Conservation (phyloP, 2,888 invertebrate species). For the Lissocephala sabroskyi region DNA sequence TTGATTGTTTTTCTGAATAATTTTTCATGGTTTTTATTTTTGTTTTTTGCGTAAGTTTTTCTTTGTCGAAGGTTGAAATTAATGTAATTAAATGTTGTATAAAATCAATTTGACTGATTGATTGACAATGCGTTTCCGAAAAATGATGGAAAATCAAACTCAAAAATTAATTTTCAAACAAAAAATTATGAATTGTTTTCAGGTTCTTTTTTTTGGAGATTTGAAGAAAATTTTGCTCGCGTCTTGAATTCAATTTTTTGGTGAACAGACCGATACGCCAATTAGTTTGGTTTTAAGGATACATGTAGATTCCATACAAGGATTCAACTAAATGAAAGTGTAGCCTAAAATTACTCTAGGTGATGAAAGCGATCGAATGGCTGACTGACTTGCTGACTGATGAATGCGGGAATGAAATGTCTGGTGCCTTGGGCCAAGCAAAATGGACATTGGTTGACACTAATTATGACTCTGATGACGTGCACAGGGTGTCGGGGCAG, state of each 20-base stretch:
- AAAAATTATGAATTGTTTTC: background rate
- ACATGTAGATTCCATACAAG: too few species aligned
- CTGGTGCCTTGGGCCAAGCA: too few species aligned
- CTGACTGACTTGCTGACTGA: constrained; percentile 20
- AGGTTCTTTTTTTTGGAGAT: constrained; percentile 2
- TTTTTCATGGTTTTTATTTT: constrained; percentile 6
- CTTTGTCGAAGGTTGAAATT: constrained; percentile 8
- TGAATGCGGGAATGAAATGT: background rate
- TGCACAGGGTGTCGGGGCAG: constrained; percentile 27
- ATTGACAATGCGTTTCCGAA: background rate
- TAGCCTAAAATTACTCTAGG: too few species aligned
- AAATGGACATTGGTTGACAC: background rate
- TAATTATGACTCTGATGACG: constrained; percentile 47
- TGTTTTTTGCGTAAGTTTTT: constrained; percentile 12
- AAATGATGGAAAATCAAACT: background rate
- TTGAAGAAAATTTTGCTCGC: too few species aligned
- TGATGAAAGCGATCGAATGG: constrained; percentile 45
- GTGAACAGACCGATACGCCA: constrained; percentile 66
- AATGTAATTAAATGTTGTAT: constrained; percentile 12
- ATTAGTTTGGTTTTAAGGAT: constrained; percentile 63
- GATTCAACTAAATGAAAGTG: too few species aligned
- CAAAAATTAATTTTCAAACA: background rate
- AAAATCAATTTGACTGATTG: constrained; percentile 9
- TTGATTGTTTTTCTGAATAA: constrained; percentile 7
- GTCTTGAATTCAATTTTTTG: too few species aligned